Evolutionary conservation across 2,797 vertebrate species (phyloP).

Genomic region (Podargus strigoides): DNA sequence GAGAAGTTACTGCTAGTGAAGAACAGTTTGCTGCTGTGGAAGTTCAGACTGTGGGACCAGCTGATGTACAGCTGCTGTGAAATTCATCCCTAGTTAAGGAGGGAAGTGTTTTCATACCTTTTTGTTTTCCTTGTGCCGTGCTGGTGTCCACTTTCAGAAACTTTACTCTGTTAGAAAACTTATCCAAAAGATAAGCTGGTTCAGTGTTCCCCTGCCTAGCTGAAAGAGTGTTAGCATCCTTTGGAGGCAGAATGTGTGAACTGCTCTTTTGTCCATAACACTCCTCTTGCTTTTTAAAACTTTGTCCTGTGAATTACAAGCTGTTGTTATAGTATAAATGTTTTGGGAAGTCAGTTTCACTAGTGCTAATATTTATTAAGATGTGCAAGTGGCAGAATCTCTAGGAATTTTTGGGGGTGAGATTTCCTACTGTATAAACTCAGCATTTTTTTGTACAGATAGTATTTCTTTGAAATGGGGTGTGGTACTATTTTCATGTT

Average conservation of each 20-base stretch:
- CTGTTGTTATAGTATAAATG: background rate
- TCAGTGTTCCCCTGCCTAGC: background rate
- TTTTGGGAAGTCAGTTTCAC: background rate
- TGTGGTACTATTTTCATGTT: background rate
- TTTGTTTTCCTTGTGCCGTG: background rate
- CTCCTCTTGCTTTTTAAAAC: background rate
- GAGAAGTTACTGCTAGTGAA: background rate
- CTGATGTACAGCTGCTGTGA: background rate
- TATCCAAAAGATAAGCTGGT: background rate
- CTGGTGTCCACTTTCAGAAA: background rate
- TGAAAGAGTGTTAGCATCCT: background rate
- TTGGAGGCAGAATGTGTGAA: background rate
- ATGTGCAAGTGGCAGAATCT: background rate
- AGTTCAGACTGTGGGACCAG: background rate
- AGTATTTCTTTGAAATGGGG: background rate
- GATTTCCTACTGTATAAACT: background rate
- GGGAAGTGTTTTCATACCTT: background rate
- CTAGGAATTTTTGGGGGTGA: background rate
- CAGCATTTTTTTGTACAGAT: background rate
- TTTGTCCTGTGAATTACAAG: background rate
- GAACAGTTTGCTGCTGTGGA: background rate
- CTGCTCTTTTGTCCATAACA: background rate
- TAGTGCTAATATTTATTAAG: background rate
- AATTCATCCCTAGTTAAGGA: background rate
- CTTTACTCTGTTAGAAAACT: background rate